These are phyloP conservation scores for Oligia latruncula DNA, from an alignment of 2,888 invertebrate genomes.

Conservation along the genomic window DNA sequence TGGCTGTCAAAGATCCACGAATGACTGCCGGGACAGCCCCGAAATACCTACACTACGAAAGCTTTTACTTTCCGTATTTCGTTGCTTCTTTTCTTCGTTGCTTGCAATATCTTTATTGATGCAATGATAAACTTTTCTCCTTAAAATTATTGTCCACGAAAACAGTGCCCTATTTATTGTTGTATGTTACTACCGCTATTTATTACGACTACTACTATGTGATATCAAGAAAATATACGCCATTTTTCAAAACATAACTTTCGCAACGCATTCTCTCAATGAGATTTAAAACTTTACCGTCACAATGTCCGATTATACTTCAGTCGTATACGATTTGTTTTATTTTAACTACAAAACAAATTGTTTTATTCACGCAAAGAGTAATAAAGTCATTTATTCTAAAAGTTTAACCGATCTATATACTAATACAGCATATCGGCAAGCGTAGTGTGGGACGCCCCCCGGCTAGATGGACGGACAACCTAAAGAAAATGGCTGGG, in stretches of 20 bases:
- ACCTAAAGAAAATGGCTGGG: too few relatives aligned
- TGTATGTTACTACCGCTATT: constrained; percentile 33
- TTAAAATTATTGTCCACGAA: constrained; percentile 25
- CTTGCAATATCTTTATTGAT: not conserved
- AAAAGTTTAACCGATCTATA: constrained; percentile 27
- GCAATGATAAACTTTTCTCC: constrained; percentile 2
- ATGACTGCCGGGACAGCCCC: not conserved
- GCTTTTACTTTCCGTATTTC: not conserved
- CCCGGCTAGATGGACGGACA: too few relatives aligned
- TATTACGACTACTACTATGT: constrained; percentile 33
- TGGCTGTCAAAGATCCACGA: not conserved
- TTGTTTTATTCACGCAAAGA: constrained; percentile 37
- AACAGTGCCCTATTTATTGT: constrained; percentile 31
- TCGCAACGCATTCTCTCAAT: not conserved
- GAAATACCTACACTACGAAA: not conserved
- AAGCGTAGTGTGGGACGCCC: too few relatives aligned
- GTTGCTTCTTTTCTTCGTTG: not conserved
- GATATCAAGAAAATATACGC: constrained; percentile 41
- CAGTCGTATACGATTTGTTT: constrained; percentile 8
- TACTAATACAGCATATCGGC: too few relatives aligned
- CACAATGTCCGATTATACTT: constrained; percentile 27
- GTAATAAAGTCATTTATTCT: constrained; percentile 43
- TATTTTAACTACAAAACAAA: constrained; percentile 32
- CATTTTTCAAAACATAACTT: constrained; percentile 44
- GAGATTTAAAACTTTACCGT: constrained; percentile 22